phyloP scores from a whole-genome alignment of 2,888 invertebrate genomes.

The Macrophya alboannulata region DNA sequence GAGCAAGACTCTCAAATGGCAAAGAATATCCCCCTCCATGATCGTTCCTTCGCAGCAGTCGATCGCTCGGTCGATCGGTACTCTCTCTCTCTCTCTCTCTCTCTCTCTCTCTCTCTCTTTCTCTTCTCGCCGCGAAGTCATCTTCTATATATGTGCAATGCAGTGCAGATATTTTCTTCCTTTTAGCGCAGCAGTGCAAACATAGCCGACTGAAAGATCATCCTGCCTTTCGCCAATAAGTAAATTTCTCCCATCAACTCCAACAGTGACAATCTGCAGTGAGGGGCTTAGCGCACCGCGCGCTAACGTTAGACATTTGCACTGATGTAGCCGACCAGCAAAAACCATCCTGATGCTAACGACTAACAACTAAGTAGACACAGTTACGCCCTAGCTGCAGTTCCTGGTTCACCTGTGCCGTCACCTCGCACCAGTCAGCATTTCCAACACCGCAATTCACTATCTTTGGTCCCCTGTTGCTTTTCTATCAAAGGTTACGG shows the following conservation, averaged over 20 bases:
- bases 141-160: constrained; percentile 12
- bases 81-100: background rate
- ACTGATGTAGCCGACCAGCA: constrained; percentile 4
- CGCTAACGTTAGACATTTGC: constrained; percentile 20
- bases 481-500: constrained; percentile 77
- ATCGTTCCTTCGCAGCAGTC: constrained; percentile 33
- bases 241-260: constrained; percentile 25
- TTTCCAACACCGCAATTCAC: constrained; percentile 23
- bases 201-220: constrained; percentile 42
- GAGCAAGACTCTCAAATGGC: constrained; percentile 59
- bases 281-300: background rate
- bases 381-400: constrained; percentile 60
- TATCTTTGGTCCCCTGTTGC: constrained; percentile 22
- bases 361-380: constrained; percentile 20
- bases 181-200: constrained; percentile 16
- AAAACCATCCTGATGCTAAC: constrained; percentile 32
- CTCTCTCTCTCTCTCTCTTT: background rate
- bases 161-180: background rate
- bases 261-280: constrained; percentile 10
- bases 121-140: constrained; percentile 14
- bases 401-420: constrained; percentile 76
- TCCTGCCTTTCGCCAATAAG: constrained; percentile 18
- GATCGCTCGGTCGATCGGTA: constrained; percentile 22
- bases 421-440: constrained; percentile 45
- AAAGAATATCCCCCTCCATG: constrained; percentile 49